Base-by-base conservation (phyloP, 2,113 vertebrate genomes). In the Pontoporia blainvillei region DNA sequence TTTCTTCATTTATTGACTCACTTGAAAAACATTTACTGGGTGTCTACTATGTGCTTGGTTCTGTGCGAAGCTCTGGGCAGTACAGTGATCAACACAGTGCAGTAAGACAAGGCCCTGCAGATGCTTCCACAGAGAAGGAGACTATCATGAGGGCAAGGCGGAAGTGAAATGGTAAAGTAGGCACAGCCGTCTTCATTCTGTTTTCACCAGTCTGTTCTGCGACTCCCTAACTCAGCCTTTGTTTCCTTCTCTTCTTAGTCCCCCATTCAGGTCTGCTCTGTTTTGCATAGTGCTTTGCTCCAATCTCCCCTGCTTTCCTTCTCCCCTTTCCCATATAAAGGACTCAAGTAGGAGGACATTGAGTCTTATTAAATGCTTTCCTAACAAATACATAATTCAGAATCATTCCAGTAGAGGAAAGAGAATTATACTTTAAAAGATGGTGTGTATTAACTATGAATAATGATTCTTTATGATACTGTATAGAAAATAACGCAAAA, bases 1-100 rank as follows among this genome's bases (percentile, higher is more conserved):
- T 91, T 54, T 86, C 82, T 94, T 76, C 69, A 17, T 46, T 66
- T 78, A 75, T 52, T 59, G 71, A 95, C 71, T 78, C 69, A 34
- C 41, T 84, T 36, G 18, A 34, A 82, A 92, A 92, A 41, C 5
- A 44, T 96, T 90, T 54, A 29, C 52, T 62, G 90, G 72, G 12
- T 0, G 0, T 75, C 62, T 87, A 36, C 75, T 76, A 12, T 44
- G 1, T 6, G 12, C 57, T 67, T 41, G 4, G 25, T 93, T 34
- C 66, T 41, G 15, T 21, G n/a, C 14, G 5, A 76, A 88, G 29
- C 20, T 10, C 52, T 46, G 52, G 34, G 14, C n/a, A 29, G 25
- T 8, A 5, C 25, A 39, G 18, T 52, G 54, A 34, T n/a, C 25
- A 41, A 6, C 20, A 2, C 0, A 17, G 2, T 3, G 29, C 14